Base-by-base conservation (phyloP, 2,797 vertebrate species). In the Brachyalestes nurse region DNA sequence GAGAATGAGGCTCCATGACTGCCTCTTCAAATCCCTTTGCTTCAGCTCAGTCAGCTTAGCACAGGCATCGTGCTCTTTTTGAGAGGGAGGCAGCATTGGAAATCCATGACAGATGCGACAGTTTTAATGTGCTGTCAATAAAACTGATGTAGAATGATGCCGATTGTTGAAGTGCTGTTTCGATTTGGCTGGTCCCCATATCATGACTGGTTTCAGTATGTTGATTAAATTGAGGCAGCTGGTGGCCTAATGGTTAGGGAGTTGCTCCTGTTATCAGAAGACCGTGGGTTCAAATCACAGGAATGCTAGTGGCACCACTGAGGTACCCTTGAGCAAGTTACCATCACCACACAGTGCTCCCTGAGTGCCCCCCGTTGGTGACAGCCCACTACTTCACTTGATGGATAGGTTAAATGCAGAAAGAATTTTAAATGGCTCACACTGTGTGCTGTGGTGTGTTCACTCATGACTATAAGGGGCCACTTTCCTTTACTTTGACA, bases 1-100 rank as follows among this genome's bases (percentile, higher is more conserved):
- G 62, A 82, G 80, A 82, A 64, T 40, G 75, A 72, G 72, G 79
- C 83, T 87, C 80, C 47, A 82, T 87, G 77, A 69, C 84, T 80
- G 84, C 81, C 82, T 86, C 83, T 83, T 85, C 78, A 82, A 78
- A 84, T 81, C 71, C 75, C 79, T 69, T 82, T 77, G 81, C 67
- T 38, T 76, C 74, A 71, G 67, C 78, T 84, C 67, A 51, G 80
- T 79, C 73, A 76, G 81, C 81, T 78, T 72, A 82, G 16, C 60
- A 4, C 74, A 58, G 60, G 64, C 80, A 14, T n/a, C 17, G 21
- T 12, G 64, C 28, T 40, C 75, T 77, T 76, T 82, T 51, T 78
- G 71, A 80, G 3, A 21, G 83, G 72, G 57, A 64, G 80, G 62
- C 77, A 76, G 77, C 21, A 6, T 82, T 81, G 79, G 70, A 80